A percentile compares a stretch with the other conserved stretches of the same genome.
phyloP scores from a whole-genome alignment of 2,113 vertebrate species.

The Apistogramma diplotaenia region DNA sequence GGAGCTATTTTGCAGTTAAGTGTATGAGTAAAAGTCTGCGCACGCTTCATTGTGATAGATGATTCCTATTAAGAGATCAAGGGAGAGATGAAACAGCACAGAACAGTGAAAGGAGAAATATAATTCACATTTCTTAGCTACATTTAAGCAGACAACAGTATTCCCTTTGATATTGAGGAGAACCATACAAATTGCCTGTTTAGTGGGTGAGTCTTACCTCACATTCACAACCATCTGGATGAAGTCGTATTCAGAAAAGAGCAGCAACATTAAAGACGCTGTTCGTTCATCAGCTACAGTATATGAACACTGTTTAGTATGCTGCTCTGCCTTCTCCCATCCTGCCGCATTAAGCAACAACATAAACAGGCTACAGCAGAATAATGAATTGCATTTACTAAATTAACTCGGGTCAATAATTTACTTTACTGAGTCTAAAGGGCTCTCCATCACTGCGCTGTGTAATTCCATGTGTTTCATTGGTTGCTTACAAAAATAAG shows the following conservation, averaged over 20 bases:
- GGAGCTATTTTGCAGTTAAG: constrained; percentile 6
- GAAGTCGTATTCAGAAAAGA: background rate
- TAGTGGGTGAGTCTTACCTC: constrained; percentile 19
- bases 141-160: background rate
- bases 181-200: constrained; percentile 20
- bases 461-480: background rate
- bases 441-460: background rate
- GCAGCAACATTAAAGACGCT: background rate
- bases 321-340: background rate
- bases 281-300: background rate
- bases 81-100: background rate
- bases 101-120: background rate
- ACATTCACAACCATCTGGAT: background rate
- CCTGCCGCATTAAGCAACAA: constrained; percentile 26
- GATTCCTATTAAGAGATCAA: constrained; percentile 29
- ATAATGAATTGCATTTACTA: constrained; percentile 30
- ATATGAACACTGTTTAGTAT: constrained; percentile 1
- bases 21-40: background rate
- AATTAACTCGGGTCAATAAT: constrained; percentile 36
- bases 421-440: constrained; percentile 11
- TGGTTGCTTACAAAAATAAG: background rate
- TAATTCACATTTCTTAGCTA: background rate
- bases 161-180: constrained; percentile 13
- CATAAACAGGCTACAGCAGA: constrained; percentile 2
- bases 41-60: constrained; percentile 47